Evolutionary conservation across 2,113 vertebrate species (phyloP).

Genomic region (Zosterops japonicus): DNA sequence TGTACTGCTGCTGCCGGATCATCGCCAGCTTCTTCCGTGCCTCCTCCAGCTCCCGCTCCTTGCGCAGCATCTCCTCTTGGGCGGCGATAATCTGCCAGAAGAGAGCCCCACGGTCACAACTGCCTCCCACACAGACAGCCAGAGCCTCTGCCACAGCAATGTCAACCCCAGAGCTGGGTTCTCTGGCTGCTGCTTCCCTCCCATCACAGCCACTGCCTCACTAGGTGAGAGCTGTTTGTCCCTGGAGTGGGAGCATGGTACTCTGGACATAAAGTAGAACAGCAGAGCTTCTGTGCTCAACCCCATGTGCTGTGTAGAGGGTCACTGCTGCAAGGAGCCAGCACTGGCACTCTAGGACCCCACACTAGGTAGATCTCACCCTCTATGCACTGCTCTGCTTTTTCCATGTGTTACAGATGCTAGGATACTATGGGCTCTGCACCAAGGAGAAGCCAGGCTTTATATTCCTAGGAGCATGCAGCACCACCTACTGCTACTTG

Average conservation of each 20-base stretch:
- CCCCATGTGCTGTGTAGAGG: rapidly evolving
- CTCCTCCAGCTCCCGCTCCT: conserved; percentile 93
- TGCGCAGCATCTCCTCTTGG: conserved; percentile 97
- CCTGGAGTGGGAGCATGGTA: rapidly evolving
- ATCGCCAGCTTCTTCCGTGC: conserved; percentile 92
- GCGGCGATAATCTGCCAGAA: conserved; percentile 90
- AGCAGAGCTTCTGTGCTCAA: background rate
- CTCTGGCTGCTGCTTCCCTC: background rate
- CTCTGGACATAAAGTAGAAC: background rate
- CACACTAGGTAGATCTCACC: background rate
- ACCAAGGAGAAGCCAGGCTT: background rate
- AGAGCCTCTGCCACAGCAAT: background rate
- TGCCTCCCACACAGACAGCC: background rate
- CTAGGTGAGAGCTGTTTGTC: background rate
- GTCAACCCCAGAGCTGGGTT: rapidly evolving
- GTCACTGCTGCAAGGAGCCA: background rate
- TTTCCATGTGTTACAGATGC: background rate
- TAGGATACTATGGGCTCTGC: background rate
- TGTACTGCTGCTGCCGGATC: conserved; percentile 98
- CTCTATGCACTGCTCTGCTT: background rate
- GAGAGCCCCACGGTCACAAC: background rate
- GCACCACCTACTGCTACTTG: background rate
- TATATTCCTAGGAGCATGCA: background rate
- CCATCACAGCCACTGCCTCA: background rate
- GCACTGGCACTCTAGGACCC: background rate